Base-by-base conservation (phyloP, 2,113 vertebrate species). In the Leucosticte australis region DNA sequence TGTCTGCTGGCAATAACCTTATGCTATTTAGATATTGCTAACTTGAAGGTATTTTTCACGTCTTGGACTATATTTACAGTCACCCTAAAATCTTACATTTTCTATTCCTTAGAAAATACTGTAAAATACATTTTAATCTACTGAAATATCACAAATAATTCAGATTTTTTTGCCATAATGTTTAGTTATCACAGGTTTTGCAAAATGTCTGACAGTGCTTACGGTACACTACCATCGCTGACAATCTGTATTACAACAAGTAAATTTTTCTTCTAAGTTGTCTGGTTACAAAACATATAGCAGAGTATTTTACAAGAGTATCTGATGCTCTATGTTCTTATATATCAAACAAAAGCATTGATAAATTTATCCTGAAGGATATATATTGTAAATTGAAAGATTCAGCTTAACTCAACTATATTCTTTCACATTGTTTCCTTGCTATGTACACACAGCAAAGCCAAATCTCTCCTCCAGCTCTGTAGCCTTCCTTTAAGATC, bases 141-240 rank as follows among this genome's bases (percentile, higher is more conserved):
- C 31, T 83, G 64, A 80, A 94, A 95, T 67, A 21, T 57, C 68
- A 87, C 46, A 92, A 95, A 83, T 85, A 73, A 76, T 92, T 95
- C 50, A 83, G 33, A 49, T 44, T 39, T 46, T 31, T 68, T 81
- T 69, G 23, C 52, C 33, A 91, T 74, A 80, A 95, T 24, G 21
- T 86, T 82, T 59, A 84, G 70, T 92, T 92, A 75, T 85, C 39
- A 80, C 20, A 65, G 47, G 37, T 91, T 83, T 84, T 60, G 30
- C 31, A 69, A 97, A 96, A 77, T 53, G 21, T n/a, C 21, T 35
- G n/a, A 81, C 42, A 50, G 39, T 62, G 60, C 11, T 90, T 46
- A 83, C 12, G 52, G 75, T 70, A 20, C 23, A 73, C 69, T 60
- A 59, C 60, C 35, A 76, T 64, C 31, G 67, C 1, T 77, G 27